These are phyloP conservation scores for Semaprochilodus insignis DNA, from an alignment of 2,797 vertebrate genomes.

Conservation along the genomic window DNA sequence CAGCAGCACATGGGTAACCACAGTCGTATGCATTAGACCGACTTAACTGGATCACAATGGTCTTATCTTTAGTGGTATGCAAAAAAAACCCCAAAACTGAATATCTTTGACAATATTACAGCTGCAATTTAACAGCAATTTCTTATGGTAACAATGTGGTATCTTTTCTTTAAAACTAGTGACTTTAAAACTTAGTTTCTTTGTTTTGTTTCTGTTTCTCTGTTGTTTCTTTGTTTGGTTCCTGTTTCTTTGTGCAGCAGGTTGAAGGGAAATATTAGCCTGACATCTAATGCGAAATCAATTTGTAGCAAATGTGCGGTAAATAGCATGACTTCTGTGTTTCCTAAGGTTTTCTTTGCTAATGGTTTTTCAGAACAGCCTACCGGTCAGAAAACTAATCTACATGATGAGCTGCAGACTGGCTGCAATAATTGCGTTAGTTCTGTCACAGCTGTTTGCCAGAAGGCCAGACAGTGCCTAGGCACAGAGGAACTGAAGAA, in stretches of 20 bases:
- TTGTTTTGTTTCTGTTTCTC: too few relatives aligned
- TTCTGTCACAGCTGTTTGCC: slow-evolving; percentile 10
- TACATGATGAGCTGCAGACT: slow-evolving; percentile 1
- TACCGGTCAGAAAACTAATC: not conserved
- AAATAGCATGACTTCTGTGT: slow-evolving; percentile 11
- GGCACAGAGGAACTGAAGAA: slow-evolving; percentile 11
- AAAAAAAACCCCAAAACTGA: not conserved
- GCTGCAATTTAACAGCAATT: not conserved
- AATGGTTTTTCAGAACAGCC: slow-evolving; percentile 3
- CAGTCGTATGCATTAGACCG: not conserved
- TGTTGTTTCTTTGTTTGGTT: not conserved
- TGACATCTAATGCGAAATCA: not conserved
- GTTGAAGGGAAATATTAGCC: not conserved
- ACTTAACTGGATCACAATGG: not conserved
- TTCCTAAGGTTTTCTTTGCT: slow-evolving; percentile 3
- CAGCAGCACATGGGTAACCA: too few relatives aligned
- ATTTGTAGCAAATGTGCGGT: slow-evolving; percentile 7
- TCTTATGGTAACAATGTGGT: too few relatives aligned
- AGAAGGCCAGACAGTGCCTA: not conserved
- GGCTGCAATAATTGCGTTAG: not conserved
- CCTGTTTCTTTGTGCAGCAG: not conserved
- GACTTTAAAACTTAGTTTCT: too few relatives aligned
- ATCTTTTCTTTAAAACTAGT: not conserved
- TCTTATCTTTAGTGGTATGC: not conserved
- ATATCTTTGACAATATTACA: not conserved